phyloP scores from a whole-genome alignment of 2,888 invertebrate species.

The Thecophora atra region DNA sequence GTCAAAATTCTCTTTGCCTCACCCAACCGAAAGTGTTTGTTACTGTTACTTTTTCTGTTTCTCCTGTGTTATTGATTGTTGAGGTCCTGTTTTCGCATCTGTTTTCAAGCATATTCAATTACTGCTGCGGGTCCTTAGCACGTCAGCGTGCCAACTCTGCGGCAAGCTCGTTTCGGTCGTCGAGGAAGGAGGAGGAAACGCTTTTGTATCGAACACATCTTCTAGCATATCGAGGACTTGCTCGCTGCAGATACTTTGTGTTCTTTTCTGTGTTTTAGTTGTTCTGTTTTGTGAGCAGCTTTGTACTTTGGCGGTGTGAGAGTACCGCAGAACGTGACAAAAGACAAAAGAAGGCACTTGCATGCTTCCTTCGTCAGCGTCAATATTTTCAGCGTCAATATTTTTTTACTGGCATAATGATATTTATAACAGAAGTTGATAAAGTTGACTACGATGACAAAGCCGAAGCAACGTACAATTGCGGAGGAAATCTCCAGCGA shows the following conservation, averaged over 20 bases:
- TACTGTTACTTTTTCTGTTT: constrained; percentile 18
- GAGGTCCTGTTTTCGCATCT: constrained; percentile 16
- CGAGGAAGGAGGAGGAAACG: background rate
- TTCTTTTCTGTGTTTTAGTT: constrained; percentile 22
- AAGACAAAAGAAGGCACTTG: constrained; percentile 65
- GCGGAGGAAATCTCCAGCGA: background rate
- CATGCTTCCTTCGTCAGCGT: constrained; percentile 49
- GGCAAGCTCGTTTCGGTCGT: constrained; percentile 16
- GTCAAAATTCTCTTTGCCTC: background rate
- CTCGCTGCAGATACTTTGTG: constrained; percentile 8
- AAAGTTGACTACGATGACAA: too few species aligned
- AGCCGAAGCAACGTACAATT: too few species aligned
- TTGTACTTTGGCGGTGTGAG: constrained; percentile 40
- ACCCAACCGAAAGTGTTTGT: background rate
- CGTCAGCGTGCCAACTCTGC: constrained; percentile 21
- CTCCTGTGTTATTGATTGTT: background rate
- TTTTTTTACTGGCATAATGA: constrained; percentile 27
- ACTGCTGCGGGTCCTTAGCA: constrained; percentile 17
- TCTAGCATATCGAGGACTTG: constrained; percentile 17
- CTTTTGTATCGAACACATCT: constrained; percentile 29
- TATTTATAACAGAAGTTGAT: too few species aligned
- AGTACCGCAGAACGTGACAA: constrained; percentile 62
- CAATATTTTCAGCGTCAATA: constrained; percentile 29
- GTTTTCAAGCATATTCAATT: constrained; percentile 20
- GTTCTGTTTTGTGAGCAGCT: constrained; percentile 20